phyloP scores from a whole-genome alignment of 2,113 vertebrate species.

The Alligator mississippiensis region DNA sequence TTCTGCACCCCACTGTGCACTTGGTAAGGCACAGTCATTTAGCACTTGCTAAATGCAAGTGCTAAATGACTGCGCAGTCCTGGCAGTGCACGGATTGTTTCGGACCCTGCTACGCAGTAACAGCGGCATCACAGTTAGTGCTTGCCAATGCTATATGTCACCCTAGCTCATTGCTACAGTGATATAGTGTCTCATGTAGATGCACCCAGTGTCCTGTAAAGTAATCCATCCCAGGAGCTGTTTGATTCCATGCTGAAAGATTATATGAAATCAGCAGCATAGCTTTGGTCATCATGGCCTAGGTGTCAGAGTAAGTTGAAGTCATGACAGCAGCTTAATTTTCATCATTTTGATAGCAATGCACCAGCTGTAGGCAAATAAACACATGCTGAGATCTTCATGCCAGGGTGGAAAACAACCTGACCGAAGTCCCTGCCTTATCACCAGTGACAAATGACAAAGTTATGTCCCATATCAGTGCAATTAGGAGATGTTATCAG shows the following conservation, averaged over 20 bases:
- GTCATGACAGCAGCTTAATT: not conserved
- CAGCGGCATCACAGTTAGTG: no score
- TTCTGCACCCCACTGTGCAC: no score
- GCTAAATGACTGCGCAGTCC: no score
- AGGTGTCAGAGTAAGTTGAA: not conserved
- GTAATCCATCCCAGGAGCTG: not conserved
- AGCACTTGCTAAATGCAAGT: no score
- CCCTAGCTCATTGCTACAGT: no score
- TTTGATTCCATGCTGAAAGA: not conserved
- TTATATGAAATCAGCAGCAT: rapidly evolving
- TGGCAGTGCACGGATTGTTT: no score
- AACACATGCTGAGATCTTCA: not conserved
- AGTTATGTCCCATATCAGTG: not conserved
- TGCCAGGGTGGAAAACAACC: rapidly evolving
- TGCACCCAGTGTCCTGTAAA: not conserved
- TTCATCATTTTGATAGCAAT: not conserved
- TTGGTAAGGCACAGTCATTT: no score
- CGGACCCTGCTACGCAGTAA: no score
- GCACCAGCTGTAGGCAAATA: not conserved
- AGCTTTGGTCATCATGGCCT: not conserved
- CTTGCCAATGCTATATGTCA: no score
- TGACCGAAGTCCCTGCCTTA: not conserved
- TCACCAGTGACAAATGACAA: not conserved
- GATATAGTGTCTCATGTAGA: no score
- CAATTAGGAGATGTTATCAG: not conserved